Base-by-base conservation (phyloP, 2,888 invertebrate genomes). In the Nysson spinosus region DNA sequence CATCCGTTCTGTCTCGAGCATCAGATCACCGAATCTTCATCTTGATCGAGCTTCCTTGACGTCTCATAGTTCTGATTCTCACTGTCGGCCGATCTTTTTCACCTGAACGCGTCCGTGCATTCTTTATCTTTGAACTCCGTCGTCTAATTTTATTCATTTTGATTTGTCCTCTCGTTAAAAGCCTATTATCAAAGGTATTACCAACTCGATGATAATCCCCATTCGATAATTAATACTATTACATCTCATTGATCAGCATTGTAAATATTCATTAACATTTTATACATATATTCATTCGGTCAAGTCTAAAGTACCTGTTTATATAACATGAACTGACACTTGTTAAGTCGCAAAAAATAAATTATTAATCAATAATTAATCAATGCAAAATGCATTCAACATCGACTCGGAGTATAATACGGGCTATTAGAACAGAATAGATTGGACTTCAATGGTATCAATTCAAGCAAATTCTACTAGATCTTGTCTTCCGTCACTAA, bases 21-120 rank as follows among this genome's bases (percentile, higher is more conserved):
- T 81, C 81, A 75, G 75, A 69, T 69, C 74, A 69, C 66, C 63
- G 71, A 77, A 83, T 83, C 81, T 80, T 80, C 78, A 82, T 82
- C 82, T 80, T 80, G 78, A 83, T 83, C 82, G 79, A 75, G 75
- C 77, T 69, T 69, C 62, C 58, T 40, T 57, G 67, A 72, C 72
- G 64, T 77, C 67, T 69, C 75, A 80, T 81, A 79, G 73, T 73
- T 73, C 67, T 74, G 75, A 79, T 80, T 76, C 74, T 47, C 68
- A 67, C 69, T 69, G 72, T 72, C 72, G 70, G 65, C 62, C 67
- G 58, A 71, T 78, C 75, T 76, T 56, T 68, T 69, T 74, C 72
- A 69, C 72, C 49, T 66, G 76, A 72, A 78, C 69, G 77, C 66
- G 58, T 51, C 14, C 37, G 58, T 58, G 54, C 49, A 62, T 47